Conservation (phyloP, 2,797 vertebrate genomes). For the Capromys pilorides region DNA sequence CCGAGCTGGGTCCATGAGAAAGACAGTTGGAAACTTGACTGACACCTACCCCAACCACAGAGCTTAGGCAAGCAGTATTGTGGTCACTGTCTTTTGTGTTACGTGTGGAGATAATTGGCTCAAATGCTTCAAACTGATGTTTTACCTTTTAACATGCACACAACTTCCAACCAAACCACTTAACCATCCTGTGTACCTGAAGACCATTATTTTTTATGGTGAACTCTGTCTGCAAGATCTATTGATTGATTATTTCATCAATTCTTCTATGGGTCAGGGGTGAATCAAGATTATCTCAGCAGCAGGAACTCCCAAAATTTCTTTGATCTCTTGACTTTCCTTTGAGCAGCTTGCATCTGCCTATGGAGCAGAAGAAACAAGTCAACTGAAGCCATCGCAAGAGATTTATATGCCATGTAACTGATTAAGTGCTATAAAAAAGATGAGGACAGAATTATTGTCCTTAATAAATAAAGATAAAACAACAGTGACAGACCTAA, state of each 20-base stretch:
- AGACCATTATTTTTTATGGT: neutral
- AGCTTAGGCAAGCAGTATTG: neutral
- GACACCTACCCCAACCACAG: neutral
- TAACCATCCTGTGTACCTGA: neutral
- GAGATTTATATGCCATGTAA: neutral
- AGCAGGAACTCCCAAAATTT: neutral
- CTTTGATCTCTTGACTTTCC: neutral
- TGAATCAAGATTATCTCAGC: neutral
- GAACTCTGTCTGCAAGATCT: neutral
- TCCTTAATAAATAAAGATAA: constrained; percentile 59
- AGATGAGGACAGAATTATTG: constrained; percentile 57
- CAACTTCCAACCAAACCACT: neutral
- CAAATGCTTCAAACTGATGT: fast-evolving
- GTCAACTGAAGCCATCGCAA: neutral
- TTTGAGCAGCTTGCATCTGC: neutral
- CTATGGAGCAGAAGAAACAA: neutral
- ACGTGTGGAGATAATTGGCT: too few relatives aligned
- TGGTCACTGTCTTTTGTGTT: neutral
- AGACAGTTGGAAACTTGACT: neutral
- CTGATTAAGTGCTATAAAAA: constrained; percentile 15
- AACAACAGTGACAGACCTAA: constrained; percentile 51
- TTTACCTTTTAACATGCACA: neutral
- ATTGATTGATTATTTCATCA: neutral
- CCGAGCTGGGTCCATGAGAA: neutral
- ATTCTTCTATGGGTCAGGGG: neutral